phyloP scores from a whole-genome alignment of 1,140 invertebrate genomes.

The Lucilia cuprina region DNA sequence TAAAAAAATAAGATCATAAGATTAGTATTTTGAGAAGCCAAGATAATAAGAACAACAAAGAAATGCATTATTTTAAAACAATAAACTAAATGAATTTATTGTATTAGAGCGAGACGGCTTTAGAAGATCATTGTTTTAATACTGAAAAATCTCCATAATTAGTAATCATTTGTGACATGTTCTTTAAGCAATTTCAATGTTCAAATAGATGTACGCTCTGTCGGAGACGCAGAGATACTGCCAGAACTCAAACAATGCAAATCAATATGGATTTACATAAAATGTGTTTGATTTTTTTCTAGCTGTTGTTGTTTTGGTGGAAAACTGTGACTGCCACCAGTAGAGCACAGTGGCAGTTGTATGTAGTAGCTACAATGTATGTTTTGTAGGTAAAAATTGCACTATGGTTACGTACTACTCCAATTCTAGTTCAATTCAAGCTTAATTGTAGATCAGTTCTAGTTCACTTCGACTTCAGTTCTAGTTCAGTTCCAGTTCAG shows the following conservation, averaged over 20 bases:
- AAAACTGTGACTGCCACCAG: background rate
- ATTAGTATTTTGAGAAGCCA: background rate
- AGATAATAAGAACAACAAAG: background rate
- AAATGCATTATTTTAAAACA: background rate
- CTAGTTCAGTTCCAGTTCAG: too few relatives aligned
- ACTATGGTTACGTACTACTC: too few relatives aligned
- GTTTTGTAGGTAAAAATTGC: background rate
- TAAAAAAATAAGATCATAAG: background rate
- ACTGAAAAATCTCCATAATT: background rate
- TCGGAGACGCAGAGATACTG: background rate
- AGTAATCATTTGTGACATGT: constrained; percentile 17
- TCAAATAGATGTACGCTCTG: background rate
- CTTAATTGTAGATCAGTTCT: too few relatives aligned
- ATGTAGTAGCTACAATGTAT: background rate
- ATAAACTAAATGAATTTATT: background rate
- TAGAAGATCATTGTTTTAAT: background rate
- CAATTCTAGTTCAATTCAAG: too few relatives aligned
- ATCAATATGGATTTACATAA: background rate
- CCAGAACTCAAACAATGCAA: background rate
- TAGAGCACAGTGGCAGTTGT: background rate
- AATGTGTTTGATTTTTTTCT: background rate
- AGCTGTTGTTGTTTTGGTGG: background rate
- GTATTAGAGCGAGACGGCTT: background rate
- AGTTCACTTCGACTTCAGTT: too few relatives aligned
- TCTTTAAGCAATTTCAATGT: background rate